Base-by-base conservation (phyloP, 2,113 vertebrate genomes). In the Nycticebus coucang region DNA sequence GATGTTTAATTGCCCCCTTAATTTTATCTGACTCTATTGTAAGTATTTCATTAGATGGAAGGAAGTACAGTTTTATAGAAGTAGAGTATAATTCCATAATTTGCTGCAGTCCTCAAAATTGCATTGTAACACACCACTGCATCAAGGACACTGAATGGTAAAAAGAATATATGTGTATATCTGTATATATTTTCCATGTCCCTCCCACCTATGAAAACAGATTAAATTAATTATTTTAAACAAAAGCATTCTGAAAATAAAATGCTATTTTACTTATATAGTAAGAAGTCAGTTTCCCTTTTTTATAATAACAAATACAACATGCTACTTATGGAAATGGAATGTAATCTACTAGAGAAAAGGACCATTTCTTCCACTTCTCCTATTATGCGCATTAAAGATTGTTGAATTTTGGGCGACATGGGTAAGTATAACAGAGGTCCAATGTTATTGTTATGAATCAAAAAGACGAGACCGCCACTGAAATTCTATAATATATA, bases 181-280 rank as follows among this genome's bases (percentile, higher is more conserved):
- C 28, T 41, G 0, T n/a, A 33, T 84, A 17, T 19, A 37, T 13
- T 71, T 71, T 28, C 8, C 37, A 26, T 55, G 50, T 26, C 7
- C 82, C 4, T 68, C 19, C 1, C 19, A 72, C 0, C 35, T 55
- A 19, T 41, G 7, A 96, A 84, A 82, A 12, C 30, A 77, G 7
- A 80, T 57, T 87, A 87, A 92, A 53, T 68, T 80, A 62, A 57
- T 88, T 90, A 28, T 89, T 17, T 90, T 60, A 87, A 57, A 30
- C n/a, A 78, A 82, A 57, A 95, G 19, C 24, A 50, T 79, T 92
- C 22, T 45, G 24, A 75, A 96, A 90, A 93, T 41, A 81, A 89
- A 77, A 84, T 3, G 0, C 55, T 59, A 4, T 59, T 72, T 77
- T 55, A 13, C 60, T 81, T 83, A 57, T 28, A n/a, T 4, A 24